Evolutionary conservation across 1,140 invertebrate genomes (phyloP), one percentile per base, ranked within the genome.

Genomic region (Gryon sp.): DNA sequence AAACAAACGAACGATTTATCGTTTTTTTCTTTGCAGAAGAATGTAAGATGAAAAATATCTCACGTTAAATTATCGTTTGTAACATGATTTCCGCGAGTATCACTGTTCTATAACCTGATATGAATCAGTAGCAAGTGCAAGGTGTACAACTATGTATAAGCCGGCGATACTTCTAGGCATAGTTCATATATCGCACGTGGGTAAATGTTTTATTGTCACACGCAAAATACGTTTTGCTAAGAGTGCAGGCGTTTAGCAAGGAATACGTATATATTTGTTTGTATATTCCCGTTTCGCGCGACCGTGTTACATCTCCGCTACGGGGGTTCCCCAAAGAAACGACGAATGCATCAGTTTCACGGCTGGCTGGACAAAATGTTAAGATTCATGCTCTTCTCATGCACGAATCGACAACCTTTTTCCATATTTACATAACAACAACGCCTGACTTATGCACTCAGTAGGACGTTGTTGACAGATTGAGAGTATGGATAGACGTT

Each of bases 261-360:
- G n/a, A n/a, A n/a, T n/a, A n/a, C n/a, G n/a, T n/a, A n/a, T n/a
- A n/a, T n/a, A n/a, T n/a, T n/a, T n/a, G n/a, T n/a, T 28, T 28
- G 26, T 9, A 28, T 24, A 8, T 24, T 24, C 22, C 4, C 4
- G 22, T 24, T 24, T 24, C 53, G 63, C 79, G 72, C 59, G 55
- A 76, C 36, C 68, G 52, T 55, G 69, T 45, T 43, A 48, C 41
- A 52, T 34, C 55, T 18, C 50, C 69, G 55, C 60, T 69, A 78
- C 66, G 59, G 59, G 70, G 78, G 40, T 80, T 69, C 73, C 75
- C 62, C 69, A 66, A 74, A 76, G 82, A 84, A 84, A 80, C 81
- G 84, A 81, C 82, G 83, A 86, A 86, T 87, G 84, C 82, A 87
- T 88, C 84, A 87, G 85, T 87, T 88, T 89, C 84, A 87, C 85